phyloP scores from a whole-genome alignment of 2,113 vertebrate genomes.

The Clarias magur region DNA sequence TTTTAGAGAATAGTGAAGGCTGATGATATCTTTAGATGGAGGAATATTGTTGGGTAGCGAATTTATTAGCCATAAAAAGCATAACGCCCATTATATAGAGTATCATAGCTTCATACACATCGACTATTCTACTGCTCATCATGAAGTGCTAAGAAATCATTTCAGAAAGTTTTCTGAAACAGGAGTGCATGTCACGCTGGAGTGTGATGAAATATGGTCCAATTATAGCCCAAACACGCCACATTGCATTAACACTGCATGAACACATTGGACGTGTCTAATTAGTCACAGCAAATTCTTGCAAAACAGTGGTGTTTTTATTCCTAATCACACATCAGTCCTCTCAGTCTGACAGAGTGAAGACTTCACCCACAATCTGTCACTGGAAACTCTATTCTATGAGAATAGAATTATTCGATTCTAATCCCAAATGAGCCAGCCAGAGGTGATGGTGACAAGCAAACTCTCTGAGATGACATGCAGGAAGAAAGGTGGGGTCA shows the following conservation, averaged over 20 bases:
- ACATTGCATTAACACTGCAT: conserved; percentile 27
- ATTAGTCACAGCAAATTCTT: conserved; percentile 13
- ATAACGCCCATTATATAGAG: not conserved
- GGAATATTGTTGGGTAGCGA: not conserved
- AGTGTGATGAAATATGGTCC: conserved; percentile 20
- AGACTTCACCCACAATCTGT: not conserved
- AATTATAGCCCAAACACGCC: conserved; percentile 25
- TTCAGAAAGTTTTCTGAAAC: not conserved
- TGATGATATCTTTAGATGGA: not conserved
- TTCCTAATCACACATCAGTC: not conserved
- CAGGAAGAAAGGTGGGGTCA: not conserved
- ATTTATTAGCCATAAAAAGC: not conserved
- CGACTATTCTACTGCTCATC: not conserved
- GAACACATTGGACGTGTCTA: conserved; percentile 34
- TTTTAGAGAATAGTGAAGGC: not conserved
- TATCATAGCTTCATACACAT: not conserved
- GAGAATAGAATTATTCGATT: not conserved
- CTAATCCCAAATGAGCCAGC: not conserved
- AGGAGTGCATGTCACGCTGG: not conserved
- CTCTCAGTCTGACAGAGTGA: not conserved
- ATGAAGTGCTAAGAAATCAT: not conserved
- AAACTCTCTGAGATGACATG: not conserved
- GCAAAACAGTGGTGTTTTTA: not conserved
- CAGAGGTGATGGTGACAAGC: not conserved
- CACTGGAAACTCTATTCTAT: not conserved